Conservation (phyloP, 2,113 vertebrate genomes). For the Pachyramphus minor region DNA sequence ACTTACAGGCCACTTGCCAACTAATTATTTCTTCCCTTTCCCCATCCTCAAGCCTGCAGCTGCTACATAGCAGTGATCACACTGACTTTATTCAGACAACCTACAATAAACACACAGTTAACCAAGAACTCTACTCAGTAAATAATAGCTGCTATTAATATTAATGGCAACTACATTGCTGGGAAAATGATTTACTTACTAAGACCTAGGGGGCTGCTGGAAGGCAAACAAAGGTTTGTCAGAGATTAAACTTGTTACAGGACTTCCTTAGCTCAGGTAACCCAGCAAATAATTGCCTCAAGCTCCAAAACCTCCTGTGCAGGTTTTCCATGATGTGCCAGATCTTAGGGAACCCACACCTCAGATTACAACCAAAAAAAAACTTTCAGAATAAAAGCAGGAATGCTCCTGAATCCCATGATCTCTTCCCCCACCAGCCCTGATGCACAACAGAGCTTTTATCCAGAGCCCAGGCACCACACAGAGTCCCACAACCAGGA, state of each 20-base stretch:
- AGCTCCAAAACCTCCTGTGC: neutral
- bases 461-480: neutral
- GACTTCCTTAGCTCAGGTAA: neutral
- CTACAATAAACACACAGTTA: neutral
- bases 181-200: neutral
- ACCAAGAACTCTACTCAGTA: neutral
- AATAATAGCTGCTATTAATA: neutral
- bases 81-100: neutral
- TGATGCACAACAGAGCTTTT: neutral
- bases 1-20: neutral
- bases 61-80: neutral
- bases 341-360: too few species aligned
- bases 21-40: neutral
- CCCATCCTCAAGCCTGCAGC: neutral
- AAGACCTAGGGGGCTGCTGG: neutral
- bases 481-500: neutral
- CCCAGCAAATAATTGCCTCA: neutral
- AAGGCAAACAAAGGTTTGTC: neutral
- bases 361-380: neutral
- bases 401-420: neutral
- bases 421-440: neutral
- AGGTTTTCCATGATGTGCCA: neutral
- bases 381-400: neutral
- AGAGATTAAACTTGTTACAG: neutral
- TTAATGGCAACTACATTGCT: neutral